Evolutionary conservation across 1,140 invertebrate species (phyloP).

Genomic region (Panagrolaimus sp.): DNA sequence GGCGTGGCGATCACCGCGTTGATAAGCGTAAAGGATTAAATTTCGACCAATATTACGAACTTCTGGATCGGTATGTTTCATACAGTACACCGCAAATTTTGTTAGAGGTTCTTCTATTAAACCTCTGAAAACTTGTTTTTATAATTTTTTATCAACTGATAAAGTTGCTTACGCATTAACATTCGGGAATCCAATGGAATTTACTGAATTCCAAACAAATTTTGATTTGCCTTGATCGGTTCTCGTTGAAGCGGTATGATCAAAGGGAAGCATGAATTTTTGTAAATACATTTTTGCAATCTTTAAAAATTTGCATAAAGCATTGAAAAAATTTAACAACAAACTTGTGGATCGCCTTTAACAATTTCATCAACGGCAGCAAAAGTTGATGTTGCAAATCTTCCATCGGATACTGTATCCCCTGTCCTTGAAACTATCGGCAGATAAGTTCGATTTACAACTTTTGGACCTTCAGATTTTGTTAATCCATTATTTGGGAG

Average conservation of each 20-base stretch:
- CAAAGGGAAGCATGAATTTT: conserved; percentile 25
- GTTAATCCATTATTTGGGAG: neutral
- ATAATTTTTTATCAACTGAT: neutral
- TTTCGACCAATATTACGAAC: conserved; percentile 24
- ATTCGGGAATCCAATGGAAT: conserved; percentile 18
- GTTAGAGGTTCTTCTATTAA: conserved; percentile 19
- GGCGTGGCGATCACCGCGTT: conserved; percentile 20
- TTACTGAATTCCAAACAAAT: conserved; percentile 16
- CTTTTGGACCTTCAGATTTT: conserved; percentile 12
- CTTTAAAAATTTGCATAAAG: conserved; percentile 12
- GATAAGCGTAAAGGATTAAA: conserved; percentile 16
- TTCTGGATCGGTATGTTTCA: conserved; percentile 25
- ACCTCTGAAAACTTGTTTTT: conserved; percentile 4
- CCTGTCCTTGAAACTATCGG: conserved; percentile 23
- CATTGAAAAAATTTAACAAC: neutral
- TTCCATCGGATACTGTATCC: conserved; percentile 21
- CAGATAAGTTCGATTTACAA: conserved; percentile 25
- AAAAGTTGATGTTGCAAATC: conserved; percentile 21
- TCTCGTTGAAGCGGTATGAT: conserved; percentile 22
- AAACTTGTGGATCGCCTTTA: conserved; percentile 15
- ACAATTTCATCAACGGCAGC: neutral
- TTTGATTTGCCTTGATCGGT: conserved; percentile 23
- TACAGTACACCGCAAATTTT: conserved; percentile 21
- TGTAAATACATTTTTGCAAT: conserved; percentile 19
- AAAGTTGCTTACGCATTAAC: conserved; percentile 8